A percentile compares a stretch with the other conserved stretches of the same genome.
Conservation (phyloP, 2,888 invertebrate genomes). For the Caenorhabditis japonica region DNA sequence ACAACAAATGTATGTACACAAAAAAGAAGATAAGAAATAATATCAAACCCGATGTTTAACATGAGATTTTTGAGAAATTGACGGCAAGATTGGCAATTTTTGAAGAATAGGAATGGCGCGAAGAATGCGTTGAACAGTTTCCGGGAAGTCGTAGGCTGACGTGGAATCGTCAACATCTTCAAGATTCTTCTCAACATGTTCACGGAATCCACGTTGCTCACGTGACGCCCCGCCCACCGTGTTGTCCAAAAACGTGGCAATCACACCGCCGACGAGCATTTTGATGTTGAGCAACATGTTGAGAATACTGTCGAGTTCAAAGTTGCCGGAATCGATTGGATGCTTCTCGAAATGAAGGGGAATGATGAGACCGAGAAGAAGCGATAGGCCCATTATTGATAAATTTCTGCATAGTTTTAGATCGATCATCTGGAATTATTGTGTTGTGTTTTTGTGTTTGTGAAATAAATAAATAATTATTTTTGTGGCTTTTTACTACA, state of each 20-base stretch:
- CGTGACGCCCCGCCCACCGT: slow-evolving; percentile 67
- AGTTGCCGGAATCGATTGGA: slow-evolving; percentile 55
- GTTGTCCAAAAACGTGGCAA: slow-evolving; percentile 79
- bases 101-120: slow-evolving; percentile 31
- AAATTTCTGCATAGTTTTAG: slow-evolving; percentile 62
- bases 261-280: slow-evolving; percentile 78
- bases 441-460: too few species aligned
- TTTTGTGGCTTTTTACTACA: too few species aligned
- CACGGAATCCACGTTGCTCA: slow-evolving; percentile 64
- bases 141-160: slow-evolving; percentile 37
- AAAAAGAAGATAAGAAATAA: too few species aligned
- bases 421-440: slow-evolving; percentile 50
- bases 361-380: slow-evolving; percentile 65
- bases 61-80: slow-evolving; percentile 15
- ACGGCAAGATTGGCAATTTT: slow-evolving; percentile 41
- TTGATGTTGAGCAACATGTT: slow-evolving; percentile 72
- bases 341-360: slow-evolving; percentile 63
- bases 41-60: slow-evolving; percentile 22
- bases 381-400: slow-evolving; percentile 69
- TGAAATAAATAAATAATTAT: too few species aligned
- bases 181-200: slow-evolving; percentile 1
- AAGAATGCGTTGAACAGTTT: slow-evolving; percentile 28
- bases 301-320: slow-evolving; percentile 64
- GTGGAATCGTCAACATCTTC: slow-evolving; percentile 6
- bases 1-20: too few species aligned